A percentile compares a stretch with the other conserved stretches of the same genome.
These are phyloP conservation scores for Perizoma flavofasciatum DNA, from an alignment of 2,888 invertebrate species.

Conservation along the genomic window DNA sequence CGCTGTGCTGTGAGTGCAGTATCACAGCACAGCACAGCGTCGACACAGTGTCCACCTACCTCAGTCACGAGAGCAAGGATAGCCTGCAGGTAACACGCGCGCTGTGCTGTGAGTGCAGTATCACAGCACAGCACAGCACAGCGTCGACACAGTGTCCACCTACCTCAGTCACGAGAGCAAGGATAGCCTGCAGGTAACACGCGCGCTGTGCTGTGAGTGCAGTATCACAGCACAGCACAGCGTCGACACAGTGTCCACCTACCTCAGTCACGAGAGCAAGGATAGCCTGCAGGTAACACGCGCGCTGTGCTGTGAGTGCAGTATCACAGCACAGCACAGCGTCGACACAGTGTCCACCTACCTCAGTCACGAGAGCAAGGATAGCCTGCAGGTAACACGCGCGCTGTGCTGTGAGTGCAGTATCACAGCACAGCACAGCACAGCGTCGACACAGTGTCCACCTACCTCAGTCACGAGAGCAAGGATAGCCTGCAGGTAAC, in stretches of 20 bases:
- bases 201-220: constrained; percentile 82
- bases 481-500: constrained; percentile 84
- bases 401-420: constrained; percentile 86
- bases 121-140: constrained; percentile 91
- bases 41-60: constrained; percentile 94
- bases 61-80: constrained; percentile 92
- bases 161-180: constrained; percentile 94
- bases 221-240: constrained; percentile 92
- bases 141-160: constrained; percentile 94
- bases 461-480: constrained; percentile 93
- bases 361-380: constrained; percentile 92
- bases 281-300: constrained; percentile 80
- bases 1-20: constrained; percentile 86
- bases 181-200: constrained; percentile 80
- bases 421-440: constrained; percentile 91
- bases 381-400: constrained; percentile 76
- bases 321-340: constrained; percentile 91
- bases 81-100: constrained; percentile 70
- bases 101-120: too few species aligned
- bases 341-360: constrained; percentile 95
- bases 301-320: constrained; percentile 85
- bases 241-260: constrained; percentile 94
- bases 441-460: constrained; percentile 94
- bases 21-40: constrained; percentile 92
- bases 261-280: constrained; percentile 92